Evolutionary conservation across 2,797 vertebrate species (phyloP), one percentile per base, ranked within the genome.

Genomic region (Syngnathus rostellatus): DNA sequence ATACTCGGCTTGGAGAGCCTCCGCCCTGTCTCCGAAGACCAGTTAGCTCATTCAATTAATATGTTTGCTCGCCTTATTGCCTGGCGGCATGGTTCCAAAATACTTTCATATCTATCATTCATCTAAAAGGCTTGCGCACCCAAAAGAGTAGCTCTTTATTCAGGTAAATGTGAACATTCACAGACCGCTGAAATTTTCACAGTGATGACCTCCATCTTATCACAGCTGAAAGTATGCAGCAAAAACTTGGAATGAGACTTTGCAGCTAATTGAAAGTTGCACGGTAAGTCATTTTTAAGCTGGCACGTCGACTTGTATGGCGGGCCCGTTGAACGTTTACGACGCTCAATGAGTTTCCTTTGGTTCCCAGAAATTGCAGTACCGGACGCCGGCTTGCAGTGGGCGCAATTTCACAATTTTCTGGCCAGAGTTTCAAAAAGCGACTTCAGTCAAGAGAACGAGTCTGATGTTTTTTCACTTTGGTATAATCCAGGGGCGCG

Each of bases 161-260:
- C 19, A 60, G 9, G 16, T 10, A n/a, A n/a, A 10, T 19, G 11
- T n/a, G 39, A 61, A 10, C 45, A 23, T 62, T 45, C 2, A 8
- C 25, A 57, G 23, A 14, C 12, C 3, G 6, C 14, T 17, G 6
- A 3, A 38, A 12, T 14, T 6, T 55, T 25, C 23, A 21, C 5
- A 62, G 60, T 9, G 12, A 62, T 62, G 60, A 57, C 5, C 39
- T 51, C 71, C 39, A 76, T 85, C 3, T 82, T 94, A 62, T 81
- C 88, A 68, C 59, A 77, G 0, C 76, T 95, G 65, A 87, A 95
- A 95, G 84, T 94, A 89, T 78, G 87, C 86, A 39, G 84, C 91
- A 60, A 95, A 85, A 72, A 82, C 86, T 0, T 95, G 94, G 94
- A 87, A 73, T 64, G 92, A 94, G 65, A 95, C 94, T 1, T 78